Evolutionary conservation across 2,888 invertebrate genomes (phyloP).

Genomic region (Clusia tigrina): DNA sequence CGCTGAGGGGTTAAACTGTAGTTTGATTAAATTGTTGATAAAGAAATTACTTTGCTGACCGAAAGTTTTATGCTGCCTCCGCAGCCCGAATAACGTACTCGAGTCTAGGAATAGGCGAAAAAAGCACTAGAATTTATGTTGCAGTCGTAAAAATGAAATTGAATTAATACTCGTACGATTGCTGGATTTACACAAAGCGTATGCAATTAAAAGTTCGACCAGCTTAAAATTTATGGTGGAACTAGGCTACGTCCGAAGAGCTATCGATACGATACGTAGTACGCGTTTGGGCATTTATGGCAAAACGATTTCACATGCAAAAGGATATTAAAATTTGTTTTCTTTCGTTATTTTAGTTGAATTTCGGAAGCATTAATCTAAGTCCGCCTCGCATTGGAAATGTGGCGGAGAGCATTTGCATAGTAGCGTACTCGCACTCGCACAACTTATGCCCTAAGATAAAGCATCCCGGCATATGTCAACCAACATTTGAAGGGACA

Average conservation of each 20-base stretch:
- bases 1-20: neutral
- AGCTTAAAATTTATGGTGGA: no score
- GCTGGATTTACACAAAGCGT: no score
- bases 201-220: no score
- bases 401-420: slow-evolving; percentile 6
- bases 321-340: no score
- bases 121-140: neutral
- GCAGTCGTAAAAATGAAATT: slow-evolving; percentile 11
- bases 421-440: neutral
- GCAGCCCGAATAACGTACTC: neutral
- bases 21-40: slow-evolving; percentile 13
- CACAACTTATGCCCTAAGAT: slow-evolving; percentile 27
- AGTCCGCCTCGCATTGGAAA: slow-evolving; percentile 11
- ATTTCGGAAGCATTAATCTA: slow-evolving; percentile 9
- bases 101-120: neutral
- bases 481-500: slow-evolving; percentile 46
- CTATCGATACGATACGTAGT: no score
- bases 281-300: no score
- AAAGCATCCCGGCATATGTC: slow-evolving; percentile 49
- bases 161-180: slow-evolving; percentile 1
- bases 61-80: neutral
- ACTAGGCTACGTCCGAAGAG: no score
- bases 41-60: slow-evolving; percentile 3
- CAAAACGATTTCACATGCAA: no score
- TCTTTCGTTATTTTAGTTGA: neutral